phyloP scores from a whole-genome alignment of 2,888 invertebrate genomes.

The Peribatodes rhomboidaria region DNA sequence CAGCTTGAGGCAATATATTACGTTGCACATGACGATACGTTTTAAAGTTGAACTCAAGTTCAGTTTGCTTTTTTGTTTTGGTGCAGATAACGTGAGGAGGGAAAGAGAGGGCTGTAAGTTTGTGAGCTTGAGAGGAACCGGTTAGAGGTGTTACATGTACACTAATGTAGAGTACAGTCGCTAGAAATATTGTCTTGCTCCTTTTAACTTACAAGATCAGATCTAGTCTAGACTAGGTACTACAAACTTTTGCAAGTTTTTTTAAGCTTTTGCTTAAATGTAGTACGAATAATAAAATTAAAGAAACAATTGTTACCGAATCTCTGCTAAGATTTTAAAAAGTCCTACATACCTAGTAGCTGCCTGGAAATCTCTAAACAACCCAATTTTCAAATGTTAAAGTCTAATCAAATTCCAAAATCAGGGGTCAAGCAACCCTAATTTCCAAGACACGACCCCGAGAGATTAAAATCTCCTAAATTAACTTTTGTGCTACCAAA shows the following conservation, averaged over 20 bases:
- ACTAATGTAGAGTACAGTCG: too few relatives aligned
- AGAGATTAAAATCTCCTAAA: slow-evolving; percentile 56
- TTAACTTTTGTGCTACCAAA: slow-evolving; percentile 54
- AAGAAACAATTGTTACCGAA: too few relatives aligned
- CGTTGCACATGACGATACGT: slow-evolving; percentile 31
- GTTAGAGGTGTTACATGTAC: slow-evolving; percentile 62
- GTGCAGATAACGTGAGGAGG: slow-evolving; percentile 36
- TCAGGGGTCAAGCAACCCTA: slow-evolving; percentile 28
- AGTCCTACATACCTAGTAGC: background rate
- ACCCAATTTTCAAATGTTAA: background rate
- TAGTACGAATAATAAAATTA: too few relatives aligned
- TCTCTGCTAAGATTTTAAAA: too few relatives aligned
- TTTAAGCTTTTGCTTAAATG: background rate
- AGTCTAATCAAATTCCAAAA: background rate
- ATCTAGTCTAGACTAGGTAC: background rate
- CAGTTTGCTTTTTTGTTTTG: slow-evolving; percentile 44
- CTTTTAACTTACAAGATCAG: background rate
- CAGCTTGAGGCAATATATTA: slow-evolving; percentile 33
- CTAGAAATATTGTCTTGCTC: slow-evolving; percentile 30
- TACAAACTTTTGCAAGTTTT: background rate
- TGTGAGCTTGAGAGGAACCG: slow-evolving; percentile 56
- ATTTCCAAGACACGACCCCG: slow-evolving; percentile 40
- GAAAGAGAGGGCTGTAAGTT: slow-evolving; percentile 54
- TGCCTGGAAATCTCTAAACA: background rate
- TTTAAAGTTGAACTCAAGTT: slow-evolving; percentile 30